phyloP scores from a whole-genome alignment of 2,113 vertebrate species.

The Carollia perspicillata region DNA sequence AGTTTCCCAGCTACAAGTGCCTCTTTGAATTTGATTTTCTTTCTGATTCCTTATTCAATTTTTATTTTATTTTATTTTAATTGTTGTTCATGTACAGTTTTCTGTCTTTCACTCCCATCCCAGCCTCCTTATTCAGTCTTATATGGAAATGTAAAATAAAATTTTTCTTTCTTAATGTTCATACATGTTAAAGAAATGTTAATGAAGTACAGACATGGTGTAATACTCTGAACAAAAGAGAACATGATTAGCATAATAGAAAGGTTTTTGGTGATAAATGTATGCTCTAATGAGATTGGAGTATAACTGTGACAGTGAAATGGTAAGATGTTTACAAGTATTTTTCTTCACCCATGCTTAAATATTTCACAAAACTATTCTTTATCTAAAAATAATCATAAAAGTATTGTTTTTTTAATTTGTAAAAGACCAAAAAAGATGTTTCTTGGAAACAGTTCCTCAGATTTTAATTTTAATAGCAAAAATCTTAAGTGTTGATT shows the following conservation, averaged over 20 bases:
- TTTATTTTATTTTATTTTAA: background rate
- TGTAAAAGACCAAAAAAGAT: background rate
- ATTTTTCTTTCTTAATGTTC: slow-evolving; percentile 42
- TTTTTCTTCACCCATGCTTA: background rate
- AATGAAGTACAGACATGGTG: slow-evolving; percentile 14
- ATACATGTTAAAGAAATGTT: slow-evolving; percentile 16
- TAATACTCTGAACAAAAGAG: slow-evolving; percentile 48
- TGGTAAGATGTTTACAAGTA: background rate
- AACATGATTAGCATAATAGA: slow-evolving; percentile 39
- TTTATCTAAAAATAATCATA: slow-evolving; percentile 2
- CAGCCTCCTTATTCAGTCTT: slow-evolving; percentile 6
- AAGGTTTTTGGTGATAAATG: slow-evolving; percentile 48
- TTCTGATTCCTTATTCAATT: slow-evolving; percentile 33
- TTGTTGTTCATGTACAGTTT: too few relatives aligned
- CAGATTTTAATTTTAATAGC: slow-evolving; percentile 35
- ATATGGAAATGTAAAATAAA: slow-evolving; percentile 43
- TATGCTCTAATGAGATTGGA: slow-evolving; percentile 31
- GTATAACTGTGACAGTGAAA: slow-evolving; percentile 2
- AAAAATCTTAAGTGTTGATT: slow-evolving; percentile 38
- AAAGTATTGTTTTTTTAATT: background rate
- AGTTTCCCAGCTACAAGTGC: slow-evolving; percentile 1
- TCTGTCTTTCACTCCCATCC: too few relatives aligned
- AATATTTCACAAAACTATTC: slow-evolving; percentile 14
- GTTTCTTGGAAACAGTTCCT: background rate
- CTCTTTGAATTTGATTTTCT: slow-evolving; percentile 42